phyloP scores from a whole-genome alignment of 1,140 invertebrate species.

The Cotesia glomerata region DNA sequence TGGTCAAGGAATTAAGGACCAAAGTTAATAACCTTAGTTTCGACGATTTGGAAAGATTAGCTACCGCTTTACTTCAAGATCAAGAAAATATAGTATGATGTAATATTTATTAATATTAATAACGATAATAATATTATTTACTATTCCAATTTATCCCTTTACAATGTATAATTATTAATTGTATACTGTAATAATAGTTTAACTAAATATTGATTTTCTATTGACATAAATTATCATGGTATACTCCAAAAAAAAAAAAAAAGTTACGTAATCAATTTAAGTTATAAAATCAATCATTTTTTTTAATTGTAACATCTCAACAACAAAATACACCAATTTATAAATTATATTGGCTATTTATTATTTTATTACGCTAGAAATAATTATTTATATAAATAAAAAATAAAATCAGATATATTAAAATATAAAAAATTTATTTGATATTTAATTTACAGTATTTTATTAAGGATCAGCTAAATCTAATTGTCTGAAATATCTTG shows the following conservation, averaged over 20 bases:
- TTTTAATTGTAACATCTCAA: background rate
- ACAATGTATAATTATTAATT: too few species aligned
- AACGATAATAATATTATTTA: conserved; percentile 29
- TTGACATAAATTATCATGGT: background rate
- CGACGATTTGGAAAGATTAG: conserved; percentile 61
- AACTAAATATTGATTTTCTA: background rate
- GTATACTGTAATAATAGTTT: conserved; percentile 25
- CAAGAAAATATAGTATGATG: conserved; percentile 53
- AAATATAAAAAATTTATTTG: conserved; percentile 13
- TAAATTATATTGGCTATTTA: conserved; percentile 33
- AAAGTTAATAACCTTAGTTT: conserved; percentile 59
- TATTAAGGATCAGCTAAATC: conserved; percentile 65
- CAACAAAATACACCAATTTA: conserved; percentile 16
- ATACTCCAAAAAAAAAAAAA: conserved; percentile 5
- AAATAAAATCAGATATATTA: conserved; percentile 23
- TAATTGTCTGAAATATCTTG: conserved; percentile 68
- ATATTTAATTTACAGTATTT: conserved; percentile 33
- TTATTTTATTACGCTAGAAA: background rate
- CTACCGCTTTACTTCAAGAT: conserved; percentile 58
- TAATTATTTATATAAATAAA: conserved; percentile 34
- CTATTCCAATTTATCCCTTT: too few species aligned
- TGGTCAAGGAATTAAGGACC: conserved; percentile 55
- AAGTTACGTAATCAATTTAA: conserved; percentile 22
- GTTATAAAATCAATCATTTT: background rate
- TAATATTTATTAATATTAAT: conserved; percentile 23